Conservation (phyloP, 2,888 invertebrate species). For the Cheilosia scutellata region DNA sequence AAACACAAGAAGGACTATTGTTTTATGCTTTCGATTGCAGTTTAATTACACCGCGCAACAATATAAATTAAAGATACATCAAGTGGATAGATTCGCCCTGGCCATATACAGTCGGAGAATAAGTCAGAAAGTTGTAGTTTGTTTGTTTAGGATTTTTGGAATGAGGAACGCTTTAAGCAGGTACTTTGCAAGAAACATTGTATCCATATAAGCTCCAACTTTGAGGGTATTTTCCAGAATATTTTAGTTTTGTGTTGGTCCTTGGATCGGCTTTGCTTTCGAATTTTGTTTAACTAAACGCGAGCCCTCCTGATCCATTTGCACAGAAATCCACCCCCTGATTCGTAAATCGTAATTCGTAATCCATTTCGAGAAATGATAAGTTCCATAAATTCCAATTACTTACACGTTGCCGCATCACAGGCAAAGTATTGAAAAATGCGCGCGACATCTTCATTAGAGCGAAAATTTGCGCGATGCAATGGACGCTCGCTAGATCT, state of each 20-base stretch:
- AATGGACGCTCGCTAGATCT: conserved; percentile 2
- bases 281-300: too few relatives aligned
- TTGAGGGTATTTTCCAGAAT: too few relatives aligned
- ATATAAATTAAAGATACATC: conserved; percentile 48
- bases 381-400: conserved; percentile 52
- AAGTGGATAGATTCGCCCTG: neutral
- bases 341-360: neutral
- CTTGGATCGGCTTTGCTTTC: too few relatives aligned
- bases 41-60: conserved; percentile 46
- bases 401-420: conserved; percentile 11
- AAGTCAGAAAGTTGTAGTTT: neutral
- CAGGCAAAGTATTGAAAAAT: conserved; percentile 16
- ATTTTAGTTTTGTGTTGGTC: too few relatives aligned
- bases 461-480: conserved; percentile 56
- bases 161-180: too few relatives aligned
- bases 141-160: neutral
- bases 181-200: too few relatives aligned
- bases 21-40: conserved; percentile 46
- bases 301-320: neutral
- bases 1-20: conserved; percentile 34
- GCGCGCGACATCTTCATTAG: conserved; percentile 56
- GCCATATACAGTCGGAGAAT: too few relatives aligned
- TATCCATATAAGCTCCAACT: too few relatives aligned
- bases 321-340: neutral
- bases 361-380: conserved; percentile 4